Conservation (phyloP, 2,888 invertebrate species). For the Tipula vernalis region DNA sequence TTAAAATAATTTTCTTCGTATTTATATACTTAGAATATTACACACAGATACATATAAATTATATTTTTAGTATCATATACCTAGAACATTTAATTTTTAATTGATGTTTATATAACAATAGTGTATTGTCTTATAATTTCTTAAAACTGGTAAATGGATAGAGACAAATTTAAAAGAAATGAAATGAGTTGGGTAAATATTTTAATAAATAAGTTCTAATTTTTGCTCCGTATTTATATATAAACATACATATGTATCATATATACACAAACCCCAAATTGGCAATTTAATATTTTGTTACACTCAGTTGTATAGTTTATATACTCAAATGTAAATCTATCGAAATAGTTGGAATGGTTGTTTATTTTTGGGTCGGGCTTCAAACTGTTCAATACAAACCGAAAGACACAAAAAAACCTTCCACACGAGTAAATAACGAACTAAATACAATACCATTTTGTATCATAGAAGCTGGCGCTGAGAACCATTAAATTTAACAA, state of each 20-base stretch:
- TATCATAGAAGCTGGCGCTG: neutral
- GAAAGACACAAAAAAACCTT: neutral
- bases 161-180: neutral
- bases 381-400: neutral
- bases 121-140: neutral
- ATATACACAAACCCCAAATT: neutral
- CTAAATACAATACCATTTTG: neutral
- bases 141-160: neutral
- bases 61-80: neutral
- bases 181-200: neutral
- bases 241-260: no score
- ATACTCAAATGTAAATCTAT: neutral
- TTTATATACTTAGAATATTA: neutral
- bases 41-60: neutral
- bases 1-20: neutral
- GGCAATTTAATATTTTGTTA: neutral
- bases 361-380: neutral
- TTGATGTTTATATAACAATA: neutral
- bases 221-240: neutral
- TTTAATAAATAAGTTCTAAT: neutral
- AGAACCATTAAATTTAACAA: no score
- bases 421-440: neutral
- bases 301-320: neutral
- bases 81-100: neutral
- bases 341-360: neutral